Percentiles rank a stretch among this genome's conserved stretches.
phyloP scores from a whole-genome alignment of 1,140 invertebrate genomes.

The Aricia agestis region DNA sequence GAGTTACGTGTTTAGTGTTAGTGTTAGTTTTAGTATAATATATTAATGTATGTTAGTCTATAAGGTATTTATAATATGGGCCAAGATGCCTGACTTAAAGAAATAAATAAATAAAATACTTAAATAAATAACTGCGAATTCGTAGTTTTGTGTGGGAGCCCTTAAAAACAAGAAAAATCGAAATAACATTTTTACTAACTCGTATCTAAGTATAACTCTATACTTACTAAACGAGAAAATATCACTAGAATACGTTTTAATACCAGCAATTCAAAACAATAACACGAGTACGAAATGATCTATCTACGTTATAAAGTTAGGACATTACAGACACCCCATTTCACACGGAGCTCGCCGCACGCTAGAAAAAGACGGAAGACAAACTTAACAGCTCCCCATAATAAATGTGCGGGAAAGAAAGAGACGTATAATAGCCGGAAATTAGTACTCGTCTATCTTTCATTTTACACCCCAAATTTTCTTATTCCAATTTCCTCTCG shows the following conservation, averaged over 20 bases:
- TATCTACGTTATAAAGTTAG: constrained; percentile 34
- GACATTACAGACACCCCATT: constrained; percentile 31
- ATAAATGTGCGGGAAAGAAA: constrained; percentile 72
- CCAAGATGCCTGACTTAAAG: too few relatives aligned
- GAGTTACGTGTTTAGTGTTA: too few relatives aligned
- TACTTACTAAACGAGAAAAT: not conserved
- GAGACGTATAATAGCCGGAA: constrained; percentile 75
- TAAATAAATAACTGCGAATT: too few relatives aligned
- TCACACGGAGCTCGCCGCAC: constrained; percentile 40
- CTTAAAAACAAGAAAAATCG: too few relatives aligned
- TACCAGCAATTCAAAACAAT: not conserved
- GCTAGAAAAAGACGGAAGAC: constrained; percentile 60
- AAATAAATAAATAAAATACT: too few relatives aligned
- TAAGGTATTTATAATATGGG: too few relatives aligned
- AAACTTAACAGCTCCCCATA: constrained; percentile 46
- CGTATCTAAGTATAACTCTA: too few relatives aligned
- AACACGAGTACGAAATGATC: not conserved
- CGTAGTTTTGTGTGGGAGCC: too few relatives aligned
- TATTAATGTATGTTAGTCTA: too few relatives aligned
- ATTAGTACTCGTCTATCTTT: constrained; percentile 76
- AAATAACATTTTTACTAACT: too few relatives aligned
- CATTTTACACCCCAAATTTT: constrained; percentile 77
- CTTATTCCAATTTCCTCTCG: constrained; percentile 75
- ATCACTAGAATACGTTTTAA: not conserved
- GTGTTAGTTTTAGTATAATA: too few relatives aligned